Base-by-base conservation (phyloP, 2,113 vertebrate species). In the Phoxinus phoxinus region DNA sequence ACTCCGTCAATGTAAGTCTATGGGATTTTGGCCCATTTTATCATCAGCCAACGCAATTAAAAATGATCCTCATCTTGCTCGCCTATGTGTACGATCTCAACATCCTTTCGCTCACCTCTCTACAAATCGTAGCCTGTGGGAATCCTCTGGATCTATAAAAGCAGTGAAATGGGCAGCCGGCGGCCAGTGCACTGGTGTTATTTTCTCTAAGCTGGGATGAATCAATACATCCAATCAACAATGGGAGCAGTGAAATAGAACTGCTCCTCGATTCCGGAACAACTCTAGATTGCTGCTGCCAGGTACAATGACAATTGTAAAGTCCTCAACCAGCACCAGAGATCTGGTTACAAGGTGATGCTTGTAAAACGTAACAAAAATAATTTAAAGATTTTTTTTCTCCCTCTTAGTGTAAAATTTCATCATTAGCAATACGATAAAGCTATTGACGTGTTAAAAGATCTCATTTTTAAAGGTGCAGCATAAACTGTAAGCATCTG, bases 151-250 rank as follows among this genome's bases (percentile, higher is more conserved):
- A 74, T 74, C 58, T 78, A 73, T 84, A 79, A 81, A 78, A 69
- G 81, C 69, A 48, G 19, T 85, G 76, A 84, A 88, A 88, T 81
- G 41, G 51, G 71, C 59, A 80, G 83, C 83, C 72, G 27, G 30
- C 23, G 48, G 80, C 32, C 75, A 84, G 81, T 74, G 41, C n/a
- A 63, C 71, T 48, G 37, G 35, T 86, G 77, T 85, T 67, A 88
- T 88, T 86, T 86, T 76, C 74, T 65, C 74, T 74, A 65, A 15
- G 59, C 76, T 84, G 32, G 69, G 75, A 32, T 82, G 85, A 86
- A 87, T 88, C 85, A 88, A 88, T 86, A 86, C 25, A 81, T 3
- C 75, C 84, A 61, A 83, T 35, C 56, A 65, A 69, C 48, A 80
- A 46, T 46, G 85, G 75, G 69, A 78, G 78, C 65, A 19, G 53